Percentiles rank a stretch among this genome's conserved stretches.
Evolutionary conservation across 2,797 vertebrate genomes (phyloP).

Genomic region (Hydrophis major): DNA sequence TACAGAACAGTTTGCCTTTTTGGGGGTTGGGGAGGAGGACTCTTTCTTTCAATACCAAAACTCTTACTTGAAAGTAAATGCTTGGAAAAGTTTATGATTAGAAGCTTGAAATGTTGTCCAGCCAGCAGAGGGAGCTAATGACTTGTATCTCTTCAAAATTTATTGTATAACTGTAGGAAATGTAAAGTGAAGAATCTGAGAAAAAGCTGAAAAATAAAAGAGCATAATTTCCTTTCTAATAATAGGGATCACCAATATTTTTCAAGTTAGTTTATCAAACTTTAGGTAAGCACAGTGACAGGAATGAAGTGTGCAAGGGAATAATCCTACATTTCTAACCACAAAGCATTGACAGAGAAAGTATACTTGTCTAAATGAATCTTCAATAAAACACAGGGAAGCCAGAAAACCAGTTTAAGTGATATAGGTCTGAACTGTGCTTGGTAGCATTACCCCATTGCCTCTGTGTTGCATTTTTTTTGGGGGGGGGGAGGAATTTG

Average conservation of each 20-base stretch:
- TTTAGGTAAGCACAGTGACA: not conserved
- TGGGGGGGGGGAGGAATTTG: not conserved
- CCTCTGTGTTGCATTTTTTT: not conserved
- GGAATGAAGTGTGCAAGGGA: not conserved
- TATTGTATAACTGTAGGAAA: not conserved
- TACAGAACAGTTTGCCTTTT: not conserved
- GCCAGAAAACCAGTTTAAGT: not conserved
- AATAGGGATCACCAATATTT: not conserved
- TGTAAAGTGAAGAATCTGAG: not conserved
- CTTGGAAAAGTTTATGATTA: not conserved
- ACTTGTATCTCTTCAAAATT: not conserved
- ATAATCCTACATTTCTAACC: not conserved
- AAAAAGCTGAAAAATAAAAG: not conserved
- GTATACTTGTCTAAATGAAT: not conserved
- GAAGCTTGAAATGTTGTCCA: not conserved
- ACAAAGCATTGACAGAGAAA: not conserved
- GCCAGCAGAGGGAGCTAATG: constrained; percentile 57
- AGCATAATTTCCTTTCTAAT: not conserved
- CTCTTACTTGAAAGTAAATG: not conserved
- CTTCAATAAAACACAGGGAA: not conserved
- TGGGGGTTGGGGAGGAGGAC: not conserved
- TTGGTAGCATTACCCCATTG: not conserved
- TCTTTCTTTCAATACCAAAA: not conserved
- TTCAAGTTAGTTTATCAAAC: not conserved
- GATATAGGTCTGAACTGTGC: not conserved